A percentile compares a stretch with the other conserved stretches of the same genome.
phyloP scores from a whole-genome alignment of 2,888 invertebrate genomes.

The Megaustenia siamemsis region DNA sequence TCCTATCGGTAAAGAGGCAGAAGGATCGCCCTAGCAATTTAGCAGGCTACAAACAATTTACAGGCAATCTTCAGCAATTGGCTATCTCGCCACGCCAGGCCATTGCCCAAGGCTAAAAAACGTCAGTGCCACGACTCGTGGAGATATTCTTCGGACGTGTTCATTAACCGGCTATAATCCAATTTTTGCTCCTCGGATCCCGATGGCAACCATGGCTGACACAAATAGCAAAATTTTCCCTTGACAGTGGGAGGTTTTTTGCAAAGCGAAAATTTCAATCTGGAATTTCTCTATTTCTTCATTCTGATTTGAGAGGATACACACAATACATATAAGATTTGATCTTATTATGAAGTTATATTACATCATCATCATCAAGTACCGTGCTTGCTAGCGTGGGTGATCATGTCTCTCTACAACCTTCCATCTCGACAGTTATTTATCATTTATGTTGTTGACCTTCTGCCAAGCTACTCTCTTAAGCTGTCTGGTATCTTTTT shows the following conservation, averaged over 20 bases:
- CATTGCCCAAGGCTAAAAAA: conserved; percentile 18
- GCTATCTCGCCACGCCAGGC: conserved; percentile 38
- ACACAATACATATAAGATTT: too few species aligned
- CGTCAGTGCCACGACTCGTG: neutral
- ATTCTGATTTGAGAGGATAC: too few species aligned
- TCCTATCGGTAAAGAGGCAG: conserved; percentile 22
- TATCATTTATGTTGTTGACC: too few species aligned
- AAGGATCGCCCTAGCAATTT: conserved; percentile 24
- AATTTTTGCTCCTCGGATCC: neutral
- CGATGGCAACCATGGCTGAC: conserved; percentile 12
- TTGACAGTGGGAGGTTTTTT: neutral
- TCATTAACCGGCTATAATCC: conserved; percentile 31
- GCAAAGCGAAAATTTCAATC: neutral
- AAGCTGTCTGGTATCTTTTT: too few species aligned
- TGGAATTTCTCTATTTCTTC: too few species aligned
- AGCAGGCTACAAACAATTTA: conserved; percentile 42
- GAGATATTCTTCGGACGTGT: conserved; percentile 25
- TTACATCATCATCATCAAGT: too few species aligned
- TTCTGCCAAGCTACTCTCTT: too few species aligned
- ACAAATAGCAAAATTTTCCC: conserved; percentile 18
- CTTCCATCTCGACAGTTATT: too few species aligned
- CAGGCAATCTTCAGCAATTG: conserved; percentile 42
- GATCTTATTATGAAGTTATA: too few species aligned
- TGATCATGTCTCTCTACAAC: too few species aligned
- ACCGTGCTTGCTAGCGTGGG: too few species aligned